Evolutionary conservation across 2,113 vertebrate genomes (phyloP).

Genomic region (Sylvietta virens): DNA sequence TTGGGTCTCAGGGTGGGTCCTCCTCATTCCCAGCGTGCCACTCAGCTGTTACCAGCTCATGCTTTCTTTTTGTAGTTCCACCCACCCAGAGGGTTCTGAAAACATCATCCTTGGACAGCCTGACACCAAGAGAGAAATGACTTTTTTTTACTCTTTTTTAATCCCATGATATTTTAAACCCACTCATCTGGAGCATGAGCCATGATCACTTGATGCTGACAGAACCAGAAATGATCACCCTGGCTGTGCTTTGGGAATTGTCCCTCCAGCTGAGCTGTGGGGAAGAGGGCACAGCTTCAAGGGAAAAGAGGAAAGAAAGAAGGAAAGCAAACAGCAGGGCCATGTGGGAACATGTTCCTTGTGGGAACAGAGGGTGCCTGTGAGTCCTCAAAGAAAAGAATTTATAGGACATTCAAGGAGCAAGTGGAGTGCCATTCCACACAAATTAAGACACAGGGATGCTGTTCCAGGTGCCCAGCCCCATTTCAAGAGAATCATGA

Average conservation of each 20-base stretch:
- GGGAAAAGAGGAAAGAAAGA: neutral
- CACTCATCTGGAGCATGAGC: neutral
- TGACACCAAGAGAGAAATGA: neutral
- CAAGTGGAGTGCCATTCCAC: neutral
- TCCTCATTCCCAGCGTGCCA: neutral
- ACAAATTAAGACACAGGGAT: neutral
- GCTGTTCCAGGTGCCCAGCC: neutral
- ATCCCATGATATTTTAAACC: neutral
- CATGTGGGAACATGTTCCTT: neutral
- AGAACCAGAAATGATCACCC: neutral
- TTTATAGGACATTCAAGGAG: neutral
- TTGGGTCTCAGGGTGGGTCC: neutral
- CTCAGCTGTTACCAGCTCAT: neutral
- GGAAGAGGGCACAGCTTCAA: neutral
- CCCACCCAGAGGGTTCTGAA: neutral
- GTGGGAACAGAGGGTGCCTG: neutral
- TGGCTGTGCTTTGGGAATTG: neutral
- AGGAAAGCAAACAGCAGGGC: neutral
- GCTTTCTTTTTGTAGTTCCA: neutral
- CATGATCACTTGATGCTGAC: neutral
- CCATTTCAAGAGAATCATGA: neutral
- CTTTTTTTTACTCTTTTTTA: neutral
- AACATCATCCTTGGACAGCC: neutral
- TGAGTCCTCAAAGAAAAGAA: neutral
- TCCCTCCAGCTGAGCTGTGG: neutral